Conservation (phyloP, 1,140 invertebrate genomes). For the Lucilia sericata region DNA sequence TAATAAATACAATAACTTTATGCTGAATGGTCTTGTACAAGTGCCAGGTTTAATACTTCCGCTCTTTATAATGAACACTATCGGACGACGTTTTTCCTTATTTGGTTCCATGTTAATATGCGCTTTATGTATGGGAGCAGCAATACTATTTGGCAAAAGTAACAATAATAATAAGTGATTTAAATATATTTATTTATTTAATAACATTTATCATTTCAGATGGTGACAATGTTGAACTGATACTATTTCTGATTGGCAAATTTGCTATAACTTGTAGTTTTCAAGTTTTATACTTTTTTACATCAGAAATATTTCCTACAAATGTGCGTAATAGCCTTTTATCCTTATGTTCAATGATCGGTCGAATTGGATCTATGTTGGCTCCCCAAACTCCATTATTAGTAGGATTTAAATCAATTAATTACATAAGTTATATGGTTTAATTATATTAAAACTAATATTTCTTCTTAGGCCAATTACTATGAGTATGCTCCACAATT, state of each 20-base stretch:
- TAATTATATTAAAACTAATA: too few relatives aligned
- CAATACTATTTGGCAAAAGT: conserved; percentile 56
- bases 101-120: conserved; percentile 74
- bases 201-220: conserved; percentile 49
- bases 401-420: conserved; percentile 54
- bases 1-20: conserved; percentile 79
- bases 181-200: not conserved
- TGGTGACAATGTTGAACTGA: conserved; percentile 67
- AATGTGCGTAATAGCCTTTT: conserved; percentile 74
- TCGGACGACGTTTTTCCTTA: conserved; percentile 75
- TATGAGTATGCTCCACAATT: conserved; percentile 75
- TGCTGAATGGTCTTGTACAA: conserved; percentile 78
- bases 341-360: conserved; percentile 76
- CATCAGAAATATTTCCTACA: conserved; percentile 79
- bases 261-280: conserved; percentile 79
- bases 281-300: conserved; percentile 77
- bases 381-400: conserved; percentile 74
- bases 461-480: conserved; percentile 55
- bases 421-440: too few relatives aligned
- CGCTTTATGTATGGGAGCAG: conserved; percentile 67
- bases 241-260: conserved; percentile 80
- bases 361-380: conserved; percentile 76
- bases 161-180: not conserved
- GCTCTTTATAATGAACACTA: conserved; percentile 74
- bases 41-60: conserved; percentile 78